phyloP scores from a whole-genome alignment of 2,797 vertebrate genomes.

The Gobionotothen gibberifrons region DNA sequence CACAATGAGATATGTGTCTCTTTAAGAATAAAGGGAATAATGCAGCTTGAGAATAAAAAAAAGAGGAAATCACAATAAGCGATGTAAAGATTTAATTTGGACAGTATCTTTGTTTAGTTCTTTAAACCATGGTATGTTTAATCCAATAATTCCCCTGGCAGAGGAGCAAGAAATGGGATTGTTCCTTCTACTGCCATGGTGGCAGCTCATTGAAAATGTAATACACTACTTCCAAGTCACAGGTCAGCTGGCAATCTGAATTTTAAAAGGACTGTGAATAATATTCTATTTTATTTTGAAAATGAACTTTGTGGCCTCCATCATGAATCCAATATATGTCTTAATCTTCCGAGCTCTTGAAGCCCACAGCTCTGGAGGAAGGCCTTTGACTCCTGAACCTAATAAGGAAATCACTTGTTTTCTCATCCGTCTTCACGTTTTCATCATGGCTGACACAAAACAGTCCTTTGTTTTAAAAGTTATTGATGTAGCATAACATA shows the following conservation, averaged over 20 bases:
- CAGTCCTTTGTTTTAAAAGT: slow-evolving; percentile 90
- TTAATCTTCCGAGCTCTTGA: slow-evolving; percentile 99
- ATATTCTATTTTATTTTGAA: slow-evolving; percentile 99
- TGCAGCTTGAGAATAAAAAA: slow-evolving; percentile 11
- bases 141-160: slow-evolving; percentile 85
- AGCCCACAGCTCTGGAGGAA: slow-evolving; percentile 93
- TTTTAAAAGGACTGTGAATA: slow-evolving; percentile 99
- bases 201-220: slow-evolving; percentile 99
- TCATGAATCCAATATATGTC: slow-evolving; percentile 99
- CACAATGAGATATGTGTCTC: slow-evolving; percentile 43
- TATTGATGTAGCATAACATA: slow-evolving; percentile 93
- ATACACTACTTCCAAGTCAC: slow-evolving; percentile 98
- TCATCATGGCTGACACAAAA: slow-evolving; percentile 89
- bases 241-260: slow-evolving; percentile 99
- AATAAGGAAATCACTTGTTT: slow-evolving; percentile 99
- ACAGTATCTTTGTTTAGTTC: slow-evolving; percentile 59
- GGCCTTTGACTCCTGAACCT: slow-evolving; percentile 98
- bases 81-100: slow-evolving; percentile 37
- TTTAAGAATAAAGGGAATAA: slow-evolving; percentile 44
- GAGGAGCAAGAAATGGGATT: slow-evolving; percentile 83
- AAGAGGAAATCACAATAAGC: slow-evolving; percentile 37
- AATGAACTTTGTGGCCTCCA: slow-evolving; percentile 99
- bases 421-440: slow-evolving; percentile 91
- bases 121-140: slow-evolving; percentile 69
- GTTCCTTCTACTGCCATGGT: slow-evolving; percentile 85